Conservation (phyloP, 2,888 invertebrate genomes). For the Beris morrisii region DNA sequence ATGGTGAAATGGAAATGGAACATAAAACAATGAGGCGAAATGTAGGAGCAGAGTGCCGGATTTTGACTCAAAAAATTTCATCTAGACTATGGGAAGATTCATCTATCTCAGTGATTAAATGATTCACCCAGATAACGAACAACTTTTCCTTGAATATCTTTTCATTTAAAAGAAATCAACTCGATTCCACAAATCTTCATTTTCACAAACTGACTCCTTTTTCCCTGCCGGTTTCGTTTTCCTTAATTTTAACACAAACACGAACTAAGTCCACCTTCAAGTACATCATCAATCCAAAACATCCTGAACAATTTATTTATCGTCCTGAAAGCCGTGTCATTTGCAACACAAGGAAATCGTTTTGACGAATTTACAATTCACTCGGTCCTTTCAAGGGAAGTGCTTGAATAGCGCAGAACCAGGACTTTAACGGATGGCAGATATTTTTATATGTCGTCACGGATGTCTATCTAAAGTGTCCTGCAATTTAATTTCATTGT, state of each 20-base stretch:
- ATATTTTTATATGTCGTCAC: constrained; percentile 20
- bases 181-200: too few relatives aligned
- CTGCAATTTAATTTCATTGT: constrained; percentile 27
- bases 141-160: too few relatives aligned
- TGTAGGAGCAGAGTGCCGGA: too few relatives aligned
- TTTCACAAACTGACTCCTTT: too few relatives aligned
- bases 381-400: neutral
- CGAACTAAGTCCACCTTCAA: constrained; percentile 22
- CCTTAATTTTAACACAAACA: constrained; percentile 1
- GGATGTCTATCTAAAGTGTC: constrained; percentile 20
- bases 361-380: constrained; percentile 6
- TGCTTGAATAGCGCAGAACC: neutral
- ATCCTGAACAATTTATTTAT: constrained; percentile 21
- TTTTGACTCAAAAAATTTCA: too few relatives aligned
- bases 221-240: too few relatives aligned
- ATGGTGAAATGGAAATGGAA: too few relatives aligned
- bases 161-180: too few relatives aligned
- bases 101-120: too few relatives aligned
- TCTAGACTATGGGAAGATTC: too few relatives aligned
- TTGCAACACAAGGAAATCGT: constrained; percentile 17
- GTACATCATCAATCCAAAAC: constrained; percentile 25
- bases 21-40: too few relatives aligned
- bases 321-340: constrained; percentile 15
- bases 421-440: neutral
- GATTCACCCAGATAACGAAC: too few relatives aligned